Evolutionary conservation across 2,888 invertebrate species (phyloP).

Genomic region (Parnassius glacialis): DNA sequence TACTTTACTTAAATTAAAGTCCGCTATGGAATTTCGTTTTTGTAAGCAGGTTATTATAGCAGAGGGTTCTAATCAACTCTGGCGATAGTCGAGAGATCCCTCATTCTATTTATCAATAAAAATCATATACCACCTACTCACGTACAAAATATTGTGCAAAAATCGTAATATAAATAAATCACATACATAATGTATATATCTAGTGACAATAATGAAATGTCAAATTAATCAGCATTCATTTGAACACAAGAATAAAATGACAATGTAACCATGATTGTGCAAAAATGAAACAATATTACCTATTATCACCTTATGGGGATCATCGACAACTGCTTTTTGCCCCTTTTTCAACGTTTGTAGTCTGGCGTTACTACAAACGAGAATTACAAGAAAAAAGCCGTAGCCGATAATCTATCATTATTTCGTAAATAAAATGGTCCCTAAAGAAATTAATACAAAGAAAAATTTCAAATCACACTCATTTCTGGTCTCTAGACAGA

Average conservation of each 20-base stretch:
- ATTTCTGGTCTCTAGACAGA: conserved; percentile 52
- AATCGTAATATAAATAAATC: conserved; percentile 57
- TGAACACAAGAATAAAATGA: conserved; percentile 54
- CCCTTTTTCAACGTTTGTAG: conserved; percentile 41
- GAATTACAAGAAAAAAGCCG: conserved; percentile 42
- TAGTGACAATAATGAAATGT: conserved; percentile 21
- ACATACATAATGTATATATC: conserved; percentile 62
- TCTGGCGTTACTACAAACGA: conserved; percentile 63
- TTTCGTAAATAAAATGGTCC: conserved; percentile 74
- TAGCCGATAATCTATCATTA: conserved; percentile 48
- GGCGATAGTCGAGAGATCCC: conserved; percentile 55
- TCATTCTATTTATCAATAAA: conserved; percentile 27
- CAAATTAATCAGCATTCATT: conserved; percentile 47
- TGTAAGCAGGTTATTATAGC: conserved; percentile 47
- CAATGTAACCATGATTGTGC: conserved; percentile 71
- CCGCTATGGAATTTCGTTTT: conserved; percentile 53
- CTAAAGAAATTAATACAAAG: conserved; percentile 73
- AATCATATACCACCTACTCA: conserved; percentile 31
- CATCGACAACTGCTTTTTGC: conserved; percentile 39
- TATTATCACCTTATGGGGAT: conserved; percentile 73
- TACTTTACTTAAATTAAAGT: conserved; percentile 66
- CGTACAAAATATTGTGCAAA: conserved; percentile 63
- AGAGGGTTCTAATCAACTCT: conserved; percentile 48
- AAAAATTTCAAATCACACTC: conserved; percentile 71
- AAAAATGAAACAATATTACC: conserved; percentile 62